Evolutionary conservation across 2,888 invertebrate species (phyloP).

Genomic region (Melanchra persicariae): DNA sequence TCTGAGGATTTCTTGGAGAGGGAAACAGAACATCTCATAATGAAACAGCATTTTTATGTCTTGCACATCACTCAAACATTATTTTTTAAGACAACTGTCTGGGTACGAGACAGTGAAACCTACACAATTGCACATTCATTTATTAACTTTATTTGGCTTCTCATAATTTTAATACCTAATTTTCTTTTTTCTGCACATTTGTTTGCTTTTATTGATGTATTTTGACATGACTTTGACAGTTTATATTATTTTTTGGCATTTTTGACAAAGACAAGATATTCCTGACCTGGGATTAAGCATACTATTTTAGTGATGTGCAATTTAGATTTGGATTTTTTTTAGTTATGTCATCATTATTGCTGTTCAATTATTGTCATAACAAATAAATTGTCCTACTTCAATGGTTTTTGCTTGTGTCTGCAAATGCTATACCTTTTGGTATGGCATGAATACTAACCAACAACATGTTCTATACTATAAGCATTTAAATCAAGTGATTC

Average conservation of each 20-base stretch:
- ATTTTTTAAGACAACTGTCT: slow-evolving; percentile 4
- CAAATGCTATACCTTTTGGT: neutral
- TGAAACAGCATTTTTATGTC: slow-evolving; percentile 38
- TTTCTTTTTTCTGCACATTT: slow-evolving; percentile 12
- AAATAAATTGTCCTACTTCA: neutral
- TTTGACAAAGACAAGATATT: slow-evolving; percentile 13
- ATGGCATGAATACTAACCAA: slow-evolving; percentile 76
- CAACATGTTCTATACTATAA: slow-evolving; percentile 92
- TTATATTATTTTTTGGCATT: neutral
- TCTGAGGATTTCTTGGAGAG: slow-evolving; percentile 39
- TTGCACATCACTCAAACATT: slow-evolving; percentile 8
- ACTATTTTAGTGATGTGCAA: slow-evolving; percentile 11
- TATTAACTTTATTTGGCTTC: slow-evolving; percentile 11
- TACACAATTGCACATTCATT: slow-evolving; percentile 7
- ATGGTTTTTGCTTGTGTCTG: neutral
- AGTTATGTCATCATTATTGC: neutral
- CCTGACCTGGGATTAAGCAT: neutral
- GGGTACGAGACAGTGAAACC: neutral
- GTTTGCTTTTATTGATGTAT: slow-evolving; percentile 30
- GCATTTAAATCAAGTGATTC: slow-evolving; percentile 91
- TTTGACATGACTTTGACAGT: slow-evolving; percentile 24
- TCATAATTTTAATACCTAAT: slow-evolving; percentile 19
- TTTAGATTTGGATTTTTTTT: neutral
- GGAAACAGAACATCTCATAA: slow-evolving; percentile 40
- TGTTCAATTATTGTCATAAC: neutral